Conservation (phyloP, 2,888 invertebrate genomes). For the Drosophila macrospina region DNA sequence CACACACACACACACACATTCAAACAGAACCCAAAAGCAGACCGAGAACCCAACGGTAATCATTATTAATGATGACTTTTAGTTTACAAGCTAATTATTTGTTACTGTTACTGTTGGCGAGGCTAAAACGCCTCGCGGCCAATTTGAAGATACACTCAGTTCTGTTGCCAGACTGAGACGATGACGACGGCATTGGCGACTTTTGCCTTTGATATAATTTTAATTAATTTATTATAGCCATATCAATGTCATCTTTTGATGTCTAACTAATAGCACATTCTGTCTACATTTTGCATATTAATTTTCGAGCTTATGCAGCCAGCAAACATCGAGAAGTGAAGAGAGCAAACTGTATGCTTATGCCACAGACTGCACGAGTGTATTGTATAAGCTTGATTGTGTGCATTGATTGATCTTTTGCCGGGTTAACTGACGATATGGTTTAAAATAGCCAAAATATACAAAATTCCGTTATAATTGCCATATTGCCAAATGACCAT, state of each 20-base stretch:
- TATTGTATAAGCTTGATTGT: neutral
- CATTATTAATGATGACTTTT: conserved; percentile 81
- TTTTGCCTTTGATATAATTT: conserved; percentile 72
- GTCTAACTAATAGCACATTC: conserved; percentile 63
- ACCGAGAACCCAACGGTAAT: conserved; percentile 65
- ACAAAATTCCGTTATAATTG: conserved; percentile 49
- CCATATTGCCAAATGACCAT: conserved; percentile 17
- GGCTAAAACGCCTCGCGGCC: conserved; percentile 27
- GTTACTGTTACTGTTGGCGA: conserved; percentile 66
- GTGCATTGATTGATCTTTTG: conserved; percentile 39
- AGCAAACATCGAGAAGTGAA: conserved; percentile 13
- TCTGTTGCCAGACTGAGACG: conserved; percentile 10
- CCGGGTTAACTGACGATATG: conserved; percentile 21
- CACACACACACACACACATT: neutral
- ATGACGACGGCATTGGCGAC: conserved; percentile 32
- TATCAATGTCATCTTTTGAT: conserved; percentile 61
- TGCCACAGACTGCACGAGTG: neutral
- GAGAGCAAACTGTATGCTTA: neutral
- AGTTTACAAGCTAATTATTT: conserved; percentile 81
- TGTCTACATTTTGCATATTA: conserved; percentile 58
- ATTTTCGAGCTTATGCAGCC: conserved; percentile 45
- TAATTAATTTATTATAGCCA: conserved; percentile 72
- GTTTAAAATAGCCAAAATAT: conserved; percentile 24
- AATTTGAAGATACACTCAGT: conserved; percentile 20
- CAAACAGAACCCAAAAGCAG: conserved; percentile 1